These are phyloP conservation scores for Danio tinwini DNA, from an alignment of 2,797 vertebrate species.

Conservation along the genomic window DNA sequence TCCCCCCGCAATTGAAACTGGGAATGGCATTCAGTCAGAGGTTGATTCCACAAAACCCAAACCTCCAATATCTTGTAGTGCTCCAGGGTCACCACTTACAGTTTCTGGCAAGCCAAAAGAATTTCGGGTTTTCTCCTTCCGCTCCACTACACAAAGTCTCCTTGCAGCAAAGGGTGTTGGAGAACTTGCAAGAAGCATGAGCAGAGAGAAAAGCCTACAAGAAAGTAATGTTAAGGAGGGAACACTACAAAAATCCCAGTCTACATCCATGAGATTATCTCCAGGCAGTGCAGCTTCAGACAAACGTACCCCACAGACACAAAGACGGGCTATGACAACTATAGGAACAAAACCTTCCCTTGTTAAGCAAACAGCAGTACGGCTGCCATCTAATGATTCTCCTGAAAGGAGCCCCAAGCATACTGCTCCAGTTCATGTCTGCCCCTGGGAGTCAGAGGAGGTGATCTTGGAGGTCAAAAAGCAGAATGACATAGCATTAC, in stretches of 20 bases:
- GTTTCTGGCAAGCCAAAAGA: conserved; percentile 64
- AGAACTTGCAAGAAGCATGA: conserved; percentile 63
- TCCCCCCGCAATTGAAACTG: conserved; percentile 56
- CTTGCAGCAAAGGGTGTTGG: conserved; percentile 82
- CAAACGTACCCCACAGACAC: conserved; percentile 61
- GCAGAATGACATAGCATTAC: conserved; percentile 69
- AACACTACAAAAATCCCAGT: conserved; percentile 65
- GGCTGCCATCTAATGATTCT: conserved; percentile 77
- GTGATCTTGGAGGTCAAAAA: conserved; percentile 67
- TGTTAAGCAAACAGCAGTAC: conserved; percentile 78
- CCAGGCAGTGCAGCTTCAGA: conserved; percentile 63
- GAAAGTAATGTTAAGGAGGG: conserved; percentile 28
- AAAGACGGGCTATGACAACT: conserved; percentile 72
- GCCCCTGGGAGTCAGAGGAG: conserved; percentile 70
- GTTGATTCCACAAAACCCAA: conserved; percentile 64
- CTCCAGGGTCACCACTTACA: conserved; percentile 74
- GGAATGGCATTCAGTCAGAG: conserved; percentile 59
- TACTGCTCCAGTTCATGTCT: conserved; percentile 66
- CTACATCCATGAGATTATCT: conserved; percentile 62
- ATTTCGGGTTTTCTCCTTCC: conserved; percentile 71
- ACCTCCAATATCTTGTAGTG: conserved; percentile 73
- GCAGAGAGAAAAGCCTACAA: conserved; percentile 43
- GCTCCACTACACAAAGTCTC: conserved; percentile 73
- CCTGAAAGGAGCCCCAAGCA: conserved; percentile 72
- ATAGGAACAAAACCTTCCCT: conserved; percentile 76